These are phyloP conservation scores for Branchipolynoe longqiensis DNA, from an alignment of 2,888 invertebrate species.

Conservation along the genomic window DNA sequence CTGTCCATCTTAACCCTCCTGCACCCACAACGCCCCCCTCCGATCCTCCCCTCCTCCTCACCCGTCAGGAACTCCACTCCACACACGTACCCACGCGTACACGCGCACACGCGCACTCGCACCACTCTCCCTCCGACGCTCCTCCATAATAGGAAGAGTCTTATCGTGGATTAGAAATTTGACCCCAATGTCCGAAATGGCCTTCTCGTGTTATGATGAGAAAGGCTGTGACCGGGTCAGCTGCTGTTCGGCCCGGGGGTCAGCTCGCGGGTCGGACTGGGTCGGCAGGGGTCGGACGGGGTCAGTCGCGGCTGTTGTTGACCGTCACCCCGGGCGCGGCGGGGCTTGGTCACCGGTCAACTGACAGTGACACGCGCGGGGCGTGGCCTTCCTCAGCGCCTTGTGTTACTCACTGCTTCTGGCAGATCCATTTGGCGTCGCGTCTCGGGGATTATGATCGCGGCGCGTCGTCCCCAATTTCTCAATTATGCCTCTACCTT, in stretches of 20 bases:
- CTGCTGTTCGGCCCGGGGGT: background rate
- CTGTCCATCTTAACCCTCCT: too few species aligned
- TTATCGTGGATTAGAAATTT: slow-evolving; percentile 55
- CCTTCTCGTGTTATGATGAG: slow-evolving; percentile 48
- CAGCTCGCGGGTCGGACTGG: too few species aligned
- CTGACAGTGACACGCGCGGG: background rate
- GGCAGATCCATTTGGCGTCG: slow-evolving; percentile 29
- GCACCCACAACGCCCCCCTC: too few species aligned
- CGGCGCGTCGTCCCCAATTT: slow-evolving; percentile 19
- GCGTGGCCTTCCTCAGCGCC: slow-evolving; percentile 18
- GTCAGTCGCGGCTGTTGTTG: slow-evolving; percentile 11
- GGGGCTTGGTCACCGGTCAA: slow-evolving; percentile 25
- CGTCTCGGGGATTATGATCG: slow-evolving; percentile 41
- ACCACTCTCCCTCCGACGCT: background rate
- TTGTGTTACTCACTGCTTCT: slow-evolving; percentile 29
- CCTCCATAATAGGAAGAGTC: slow-evolving; percentile 32
- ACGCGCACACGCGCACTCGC: too few species aligned
- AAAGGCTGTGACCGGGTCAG: slow-evolving; percentile 38
- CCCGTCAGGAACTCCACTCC: too few species aligned
- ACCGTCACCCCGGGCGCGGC: slow-evolving; percentile 32
- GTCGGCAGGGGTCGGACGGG: background rate
- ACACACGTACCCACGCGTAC: too few species aligned
- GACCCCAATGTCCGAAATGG: slow-evolving; percentile 57
- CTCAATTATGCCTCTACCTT: slow-evolving; percentile 16
- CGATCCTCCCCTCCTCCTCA: too few species aligned